Evolutionary conservation across 2,113 vertebrate species (phyloP).

Genomic region (Hucho hucho): DNA sequence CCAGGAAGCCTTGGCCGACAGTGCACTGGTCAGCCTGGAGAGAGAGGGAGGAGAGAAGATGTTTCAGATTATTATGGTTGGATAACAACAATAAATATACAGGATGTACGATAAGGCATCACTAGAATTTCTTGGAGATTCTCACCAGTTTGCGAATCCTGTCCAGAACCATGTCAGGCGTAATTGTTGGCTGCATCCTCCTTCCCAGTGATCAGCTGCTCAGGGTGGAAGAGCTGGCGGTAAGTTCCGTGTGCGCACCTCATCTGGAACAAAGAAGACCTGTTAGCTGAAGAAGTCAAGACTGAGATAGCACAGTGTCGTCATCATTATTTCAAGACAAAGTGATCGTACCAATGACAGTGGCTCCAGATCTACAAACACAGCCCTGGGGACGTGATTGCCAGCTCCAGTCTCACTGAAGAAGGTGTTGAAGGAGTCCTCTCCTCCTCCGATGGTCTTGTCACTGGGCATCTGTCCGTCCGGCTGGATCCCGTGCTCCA

Average conservation of each 20-base stretch:
- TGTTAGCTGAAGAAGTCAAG: neutral
- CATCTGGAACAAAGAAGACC: slow-evolving; percentile 53
- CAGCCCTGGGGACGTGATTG: slow-evolving; percentile 70
- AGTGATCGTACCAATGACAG: slow-evolving; percentile 63
- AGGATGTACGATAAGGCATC: no score
- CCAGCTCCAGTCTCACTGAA: slow-evolving; percentile 74
- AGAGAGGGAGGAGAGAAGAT: no score
- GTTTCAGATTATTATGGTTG: no score
- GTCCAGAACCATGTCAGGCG: no score
- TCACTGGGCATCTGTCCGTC: slow-evolving; percentile 35
- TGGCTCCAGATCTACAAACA: slow-evolving; percentile 73
- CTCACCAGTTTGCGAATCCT: no score
- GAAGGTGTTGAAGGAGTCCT: slow-evolving; percentile 69
- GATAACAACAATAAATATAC: no score
- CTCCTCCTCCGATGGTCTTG: slow-evolving; percentile 31
- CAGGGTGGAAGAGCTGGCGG: slow-evolving; percentile 73
- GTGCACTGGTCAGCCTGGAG: no score
- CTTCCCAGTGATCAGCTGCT: slow-evolving; percentile 72
- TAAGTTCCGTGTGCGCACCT: slow-evolving; percentile 70
- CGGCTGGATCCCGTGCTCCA: slow-evolving; percentile 27
- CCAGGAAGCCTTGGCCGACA: no score
- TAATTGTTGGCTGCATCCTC: no score
- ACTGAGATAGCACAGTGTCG: no score
- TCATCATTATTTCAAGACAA: neutral
- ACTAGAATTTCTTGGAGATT: no score